phyloP scores from a whole-genome alignment of 2,888 invertebrate species.

The Chirona hameri region DNA sequence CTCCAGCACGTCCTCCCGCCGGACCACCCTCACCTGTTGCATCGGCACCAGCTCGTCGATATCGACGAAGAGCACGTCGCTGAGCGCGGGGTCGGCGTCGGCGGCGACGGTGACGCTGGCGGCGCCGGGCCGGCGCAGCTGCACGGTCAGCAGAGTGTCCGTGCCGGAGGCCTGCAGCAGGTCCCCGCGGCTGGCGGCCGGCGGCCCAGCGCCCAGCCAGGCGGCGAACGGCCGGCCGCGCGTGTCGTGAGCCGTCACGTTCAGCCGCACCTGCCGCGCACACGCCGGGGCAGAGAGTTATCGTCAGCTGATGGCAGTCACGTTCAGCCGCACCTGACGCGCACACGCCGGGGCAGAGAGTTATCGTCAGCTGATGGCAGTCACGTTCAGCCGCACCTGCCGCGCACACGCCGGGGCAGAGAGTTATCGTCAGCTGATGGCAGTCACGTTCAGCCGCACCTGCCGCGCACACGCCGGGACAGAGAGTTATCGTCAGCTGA shows the following conservation, averaged over 20 bases:
- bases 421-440: too few species aligned
- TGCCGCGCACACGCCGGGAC: too few species aligned
- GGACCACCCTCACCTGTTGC: neutral
- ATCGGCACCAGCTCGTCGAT: neutral
- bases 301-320: too few species aligned
- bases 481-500: too few species aligned
- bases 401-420: too few species aligned
- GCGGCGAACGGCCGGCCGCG: slow-evolving; percentile 4
- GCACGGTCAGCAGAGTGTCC: neutral
- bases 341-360: too few species aligned
- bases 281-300: too few species aligned
- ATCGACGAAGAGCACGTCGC: neutral
- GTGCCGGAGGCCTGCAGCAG: neutral
- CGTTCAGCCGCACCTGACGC: too few species aligned
- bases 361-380: too few species aligned
- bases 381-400: too few species aligned
- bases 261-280: too few species aligned
- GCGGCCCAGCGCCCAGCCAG: neutral
- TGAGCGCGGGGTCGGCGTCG: neutral
- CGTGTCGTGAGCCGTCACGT: slow-evolving; percentile 13
- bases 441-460: too few species aligned
- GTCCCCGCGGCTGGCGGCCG: slow-evolving; percentile 3
- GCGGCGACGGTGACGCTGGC: neutral
- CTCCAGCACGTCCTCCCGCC: neutral
- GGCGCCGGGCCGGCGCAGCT: neutral